phyloP scores from a whole-genome alignment of 2,113 vertebrate genomes.

The Phocoena phocoena region DNA sequence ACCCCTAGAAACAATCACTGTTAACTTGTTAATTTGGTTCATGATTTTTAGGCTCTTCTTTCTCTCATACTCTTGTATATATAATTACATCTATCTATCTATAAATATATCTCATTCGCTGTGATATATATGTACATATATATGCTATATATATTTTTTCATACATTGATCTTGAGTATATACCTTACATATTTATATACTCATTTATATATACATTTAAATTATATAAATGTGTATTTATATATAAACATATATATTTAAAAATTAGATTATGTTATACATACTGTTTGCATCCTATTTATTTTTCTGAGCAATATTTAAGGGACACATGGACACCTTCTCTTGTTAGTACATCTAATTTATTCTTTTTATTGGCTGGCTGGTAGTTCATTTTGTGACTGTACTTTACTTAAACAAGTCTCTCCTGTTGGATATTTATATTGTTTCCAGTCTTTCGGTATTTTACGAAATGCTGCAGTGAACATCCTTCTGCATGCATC shows the following conservation, averaged over 20 bases:
- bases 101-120: neutral
- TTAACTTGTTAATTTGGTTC: neutral
- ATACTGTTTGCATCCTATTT: neutral
- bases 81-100: neutral
- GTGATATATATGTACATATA: neutral
- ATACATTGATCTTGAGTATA: neutral
- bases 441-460: neutral
- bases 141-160: neutral
- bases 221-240: neutral
- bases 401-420: neutral
- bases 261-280: neutral
- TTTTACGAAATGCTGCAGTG: neutral
- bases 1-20: neutral
- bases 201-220: neutral
- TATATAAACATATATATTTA: neutral
- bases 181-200: neutral
- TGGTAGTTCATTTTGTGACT: neutral
- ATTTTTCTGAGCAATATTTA: neutral
- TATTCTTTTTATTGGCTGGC: neutral
- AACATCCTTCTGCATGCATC: neutral
- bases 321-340: neutral
- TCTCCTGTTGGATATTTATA: neutral
- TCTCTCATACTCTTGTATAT: neutral
- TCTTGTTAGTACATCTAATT: neutral
- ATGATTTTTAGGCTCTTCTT: neutral